Conservation (phyloP, 2,113 vertebrate genomes). For the Rhinopomastus cyanomelas region DNA sequence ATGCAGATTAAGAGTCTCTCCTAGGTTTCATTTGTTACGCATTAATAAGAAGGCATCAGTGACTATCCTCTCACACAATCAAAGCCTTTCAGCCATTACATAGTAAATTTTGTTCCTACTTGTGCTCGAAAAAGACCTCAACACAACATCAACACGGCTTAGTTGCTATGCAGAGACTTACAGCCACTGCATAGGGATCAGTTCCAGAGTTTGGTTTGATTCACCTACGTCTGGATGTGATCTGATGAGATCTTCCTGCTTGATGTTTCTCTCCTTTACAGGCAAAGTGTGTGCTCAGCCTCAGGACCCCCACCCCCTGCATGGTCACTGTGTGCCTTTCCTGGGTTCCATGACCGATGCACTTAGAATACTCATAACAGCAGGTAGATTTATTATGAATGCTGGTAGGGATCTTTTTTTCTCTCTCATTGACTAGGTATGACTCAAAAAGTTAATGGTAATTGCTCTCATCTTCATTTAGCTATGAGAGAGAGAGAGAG, state of each 20-base stretch:
- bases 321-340: neutral
- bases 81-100: constrained; percentile 56
- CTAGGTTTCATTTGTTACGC: constrained; percentile 67
- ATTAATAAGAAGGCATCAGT: constrained; percentile 60
- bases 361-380: constrained; percentile 23
- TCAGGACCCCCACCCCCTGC: neutral
- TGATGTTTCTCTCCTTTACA: constrained; percentile 35
- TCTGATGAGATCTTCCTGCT: constrained; percentile 48
- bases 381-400: constrained; percentile 59
- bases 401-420: constrained; percentile 48
- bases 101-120: constrained; percentile 73
- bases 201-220: constrained; percentile 71
- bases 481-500: constrained; percentile 65
- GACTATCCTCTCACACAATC: constrained; percentile 25
- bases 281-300: neutral
- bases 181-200: constrained; percentile 61
- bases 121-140: neutral
- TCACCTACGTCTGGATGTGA: constrained; percentile 42
- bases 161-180: constrained; percentile 75
- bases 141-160: constrained; percentile 41
- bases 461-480: constrained; percentile 78
- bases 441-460: constrained; percentile 78
- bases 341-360: neutral
- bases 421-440: constrained; percentile 67
- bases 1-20: constrained; percentile 68